Evolutionary conservation across 2,888 invertebrate genomes (phyloP), one percentile per base, ranked within the genome.

Genomic region (Drosophila helvetica): DNA sequence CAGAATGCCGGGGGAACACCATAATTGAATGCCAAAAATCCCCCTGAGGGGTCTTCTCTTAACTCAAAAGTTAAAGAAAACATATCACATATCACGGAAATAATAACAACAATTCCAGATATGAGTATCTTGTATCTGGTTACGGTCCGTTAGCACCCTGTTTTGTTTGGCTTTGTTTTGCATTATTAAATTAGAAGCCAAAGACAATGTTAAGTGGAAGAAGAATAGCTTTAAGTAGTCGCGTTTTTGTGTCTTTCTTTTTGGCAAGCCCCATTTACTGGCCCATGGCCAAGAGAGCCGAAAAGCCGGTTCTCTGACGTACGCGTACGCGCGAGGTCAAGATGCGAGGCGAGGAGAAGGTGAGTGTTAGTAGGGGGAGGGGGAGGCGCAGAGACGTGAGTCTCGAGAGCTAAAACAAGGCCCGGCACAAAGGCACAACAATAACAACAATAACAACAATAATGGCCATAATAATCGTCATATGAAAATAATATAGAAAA

Each of bases 401-500:
- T 3, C 71, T 33, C 12, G 33, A 33, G 17, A 57, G 56, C 71
- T 50, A 9, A 80, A 81, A 81, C 69, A 80, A 80, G 76, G 76
- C 74, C 51, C 69, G 68, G 12, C 53, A 71, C 74, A 69, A 77
- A 33, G 10, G 33, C 33, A 33, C 33, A 33, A 33, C 33, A 30
- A 30, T 10, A 30, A 33, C 33, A 33, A 33, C 12, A 33, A 33
- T 30, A 33, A 4, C 33, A 33, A 33, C 33, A 33, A 33, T 77
- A 77, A 79, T 78, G 66, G 72, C 51, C 59, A 55, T 72, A 70
- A 73, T 73, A 72, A 72, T 62, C 73, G 78, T 78, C 73, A 72
- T 70, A 70, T 77, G 75, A 74, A 38, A 85, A 78, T 85, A 78
- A 80, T 80, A 80, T 71, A 75, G 69, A 74, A 77, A 76, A 75